Evolutionary conservation across 1,140 invertebrate species (phyloP).

Genomic region (Nasonia vitripennis): DNA sequence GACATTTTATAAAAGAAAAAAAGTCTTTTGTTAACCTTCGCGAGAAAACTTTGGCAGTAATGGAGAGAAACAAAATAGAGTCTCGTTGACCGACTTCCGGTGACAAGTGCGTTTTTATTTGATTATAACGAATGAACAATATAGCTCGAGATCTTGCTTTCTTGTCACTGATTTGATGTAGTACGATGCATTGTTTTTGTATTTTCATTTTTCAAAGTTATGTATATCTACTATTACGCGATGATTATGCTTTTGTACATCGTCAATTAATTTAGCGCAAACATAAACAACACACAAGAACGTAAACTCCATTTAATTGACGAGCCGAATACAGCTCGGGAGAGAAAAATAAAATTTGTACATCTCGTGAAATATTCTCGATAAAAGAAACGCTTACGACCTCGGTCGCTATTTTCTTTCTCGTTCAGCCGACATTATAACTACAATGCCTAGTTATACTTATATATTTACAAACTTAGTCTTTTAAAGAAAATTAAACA

Average conservation of each 20-base stretch:
- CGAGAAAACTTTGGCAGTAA: not conserved
- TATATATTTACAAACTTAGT: constrained; percentile 49
- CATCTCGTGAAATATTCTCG: constrained; percentile 26
- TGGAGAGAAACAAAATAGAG: not conserved
- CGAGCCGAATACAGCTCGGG: constrained; percentile 21
- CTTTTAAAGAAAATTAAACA: constrained; percentile 34
- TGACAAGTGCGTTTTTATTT: not conserved
- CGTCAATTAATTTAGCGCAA: constrained; percentile 26
- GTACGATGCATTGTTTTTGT: constrained; percentile 34
- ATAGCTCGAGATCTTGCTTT: not conserved
- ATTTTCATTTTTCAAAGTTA: constrained; percentile 38
- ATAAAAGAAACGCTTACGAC: constrained; percentile 17
- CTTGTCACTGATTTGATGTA: constrained; percentile 32
- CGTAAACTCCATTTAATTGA: constrained; percentile 19
- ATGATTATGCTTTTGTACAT: constrained; percentile 36
- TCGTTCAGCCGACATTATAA: constrained; percentile 3
- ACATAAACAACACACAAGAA: constrained; percentile 42
- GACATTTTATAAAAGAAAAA: not conserved
- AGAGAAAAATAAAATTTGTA: constrained; percentile 46
- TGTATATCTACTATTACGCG: constrained; percentile 43
- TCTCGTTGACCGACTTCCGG: not conserved
- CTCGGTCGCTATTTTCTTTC: not conserved
- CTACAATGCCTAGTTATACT: constrained; percentile 27
- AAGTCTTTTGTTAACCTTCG: not conserved
- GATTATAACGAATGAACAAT: not conserved